A percentile compares a stretch with the other conserved stretches of the same genome.
These are phyloP conservation scores for Mythimna ferrago DNA, from an alignment of 2,888 invertebrate species.

Conservation along the genomic window DNA sequence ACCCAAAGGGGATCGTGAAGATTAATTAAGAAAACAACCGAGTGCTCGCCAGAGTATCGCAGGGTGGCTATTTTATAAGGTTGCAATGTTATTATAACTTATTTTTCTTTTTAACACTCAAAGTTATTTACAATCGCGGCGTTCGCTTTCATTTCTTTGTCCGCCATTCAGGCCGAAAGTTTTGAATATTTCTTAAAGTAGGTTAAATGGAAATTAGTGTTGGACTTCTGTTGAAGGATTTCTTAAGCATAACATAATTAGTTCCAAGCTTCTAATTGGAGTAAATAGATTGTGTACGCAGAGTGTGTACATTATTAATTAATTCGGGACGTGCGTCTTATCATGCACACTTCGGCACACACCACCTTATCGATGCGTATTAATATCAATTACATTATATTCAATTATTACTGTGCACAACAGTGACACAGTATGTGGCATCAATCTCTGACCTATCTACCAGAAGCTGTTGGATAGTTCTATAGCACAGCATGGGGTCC, in stretches of 20 bases:
- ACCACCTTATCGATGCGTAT: slow-evolving; percentile 30
- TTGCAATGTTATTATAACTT: slow-evolving; percentile 59
- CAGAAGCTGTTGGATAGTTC: background rate
- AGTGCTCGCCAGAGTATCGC: slow-evolving; percentile 48
- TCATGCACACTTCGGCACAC: slow-evolving; percentile 36
- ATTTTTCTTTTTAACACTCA: slow-evolving; percentile 55
- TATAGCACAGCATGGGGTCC: background rate
- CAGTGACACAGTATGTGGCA: background rate
- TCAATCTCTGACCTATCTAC: background rate
- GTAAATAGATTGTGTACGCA: slow-evolving; percentile 39
- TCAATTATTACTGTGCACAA: slow-evolving; percentile 9
- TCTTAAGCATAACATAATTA: slow-evolving; percentile 26
- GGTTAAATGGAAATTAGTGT: slow-evolving; percentile 46
- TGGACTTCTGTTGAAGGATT: slow-evolving; percentile 26
- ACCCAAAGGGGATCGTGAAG: slow-evolving; percentile 53
- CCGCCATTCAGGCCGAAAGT: slow-evolving; percentile 37
- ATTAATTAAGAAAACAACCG: slow-evolving; percentile 60
- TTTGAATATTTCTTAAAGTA: slow-evolving; percentile 53
- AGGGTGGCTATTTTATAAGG: slow-evolving; percentile 47
- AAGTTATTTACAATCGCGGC: slow-evolving; percentile 58
- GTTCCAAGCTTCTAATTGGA: slow-evolving; percentile 41
- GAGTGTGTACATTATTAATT: slow-evolving; percentile 42
- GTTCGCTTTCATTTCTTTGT: slow-evolving; percentile 52
- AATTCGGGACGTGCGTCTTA: slow-evolving; percentile 34
- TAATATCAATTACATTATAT: slow-evolving; percentile 9